These are phyloP conservation scores for Tauraco hartlaubi DNA, from an alignment of 2,797 vertebrate species.

Conservation along the genomic window DNA sequence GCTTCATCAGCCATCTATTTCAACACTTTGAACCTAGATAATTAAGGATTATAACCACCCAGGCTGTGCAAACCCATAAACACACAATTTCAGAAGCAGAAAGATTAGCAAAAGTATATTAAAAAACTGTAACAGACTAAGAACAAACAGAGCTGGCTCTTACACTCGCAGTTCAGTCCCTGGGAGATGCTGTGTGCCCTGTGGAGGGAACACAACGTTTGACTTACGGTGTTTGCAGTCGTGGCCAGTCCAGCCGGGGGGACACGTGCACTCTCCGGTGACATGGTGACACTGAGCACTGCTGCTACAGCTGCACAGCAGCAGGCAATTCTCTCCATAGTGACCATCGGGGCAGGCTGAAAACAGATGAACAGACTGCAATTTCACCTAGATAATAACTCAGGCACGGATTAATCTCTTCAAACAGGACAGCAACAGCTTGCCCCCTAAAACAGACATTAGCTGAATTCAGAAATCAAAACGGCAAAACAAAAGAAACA, in stretches of 20 bases:
- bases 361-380: not conserved
- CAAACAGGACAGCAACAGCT: not conserved
- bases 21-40: slow-evolving; percentile 59
- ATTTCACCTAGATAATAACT: not conserved
- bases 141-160: slow-evolving; percentile 26
- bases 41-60: slow-evolving; percentile 72
- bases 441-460: not conserved
- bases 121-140: slow-evolving; percentile 28
- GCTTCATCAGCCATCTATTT: slow-evolving; percentile 71
- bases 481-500: not conserved
- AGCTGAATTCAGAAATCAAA: not conserved
- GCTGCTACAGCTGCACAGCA: slow-evolving; percentile 66
- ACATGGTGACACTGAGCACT: slow-evolving; percentile 68
- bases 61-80: slow-evolving; percentile 58
- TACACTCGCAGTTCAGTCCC: not conserved
- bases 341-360: slow-evolving; percentile 71
- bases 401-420: not conserved
- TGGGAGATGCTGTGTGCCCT: not conserved
- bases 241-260: slow-evolving; percentile 69
- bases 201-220: not conserved
- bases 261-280: slow-evolving; percentile 73
- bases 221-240: slow-evolving; percentile 66
- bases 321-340: slow-evolving; percentile 70
- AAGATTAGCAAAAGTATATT: slow-evolving; percentile 58
- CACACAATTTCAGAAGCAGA: slow-evolving; percentile 53